Evolutionary conservation across 2,888 invertebrate species (phyloP).

Genomic region (Microctonus aethiopoides): DNA sequence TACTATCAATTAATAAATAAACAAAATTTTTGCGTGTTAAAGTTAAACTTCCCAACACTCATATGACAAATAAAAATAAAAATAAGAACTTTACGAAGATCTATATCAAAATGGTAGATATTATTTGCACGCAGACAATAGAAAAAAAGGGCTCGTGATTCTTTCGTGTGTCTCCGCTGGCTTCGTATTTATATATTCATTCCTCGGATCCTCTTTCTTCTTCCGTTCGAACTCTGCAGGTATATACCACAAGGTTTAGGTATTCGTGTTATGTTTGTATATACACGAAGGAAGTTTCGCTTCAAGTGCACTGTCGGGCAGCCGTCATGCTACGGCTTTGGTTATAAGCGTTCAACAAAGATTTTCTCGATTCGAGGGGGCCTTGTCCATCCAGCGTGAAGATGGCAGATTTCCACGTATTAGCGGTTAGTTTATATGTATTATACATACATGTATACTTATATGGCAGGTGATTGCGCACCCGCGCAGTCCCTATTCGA

Average conservation of each 20-base stretch:
- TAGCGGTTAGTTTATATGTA: slow-evolving; percentile 12
- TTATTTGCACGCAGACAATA: too few relatives aligned
- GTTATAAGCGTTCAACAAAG: slow-evolving; percentile 22
- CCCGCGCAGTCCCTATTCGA: slow-evolving; percentile 9
- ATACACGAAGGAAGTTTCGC: slow-evolving; percentile 46
- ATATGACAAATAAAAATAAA: too few relatives aligned
- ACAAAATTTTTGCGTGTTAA: too few relatives aligned
- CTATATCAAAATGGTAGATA: too few relatives aligned
- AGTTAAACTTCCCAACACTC: too few relatives aligned
- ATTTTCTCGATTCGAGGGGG: slow-evolving; percentile 29
- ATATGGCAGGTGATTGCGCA: slow-evolving; percentile 19
- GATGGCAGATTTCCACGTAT: slow-evolving; percentile 38
- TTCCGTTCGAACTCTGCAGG: slow-evolving; percentile 56
- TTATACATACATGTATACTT: slow-evolving; percentile 14
- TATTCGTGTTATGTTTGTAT: neutral
- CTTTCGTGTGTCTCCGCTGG: neutral
- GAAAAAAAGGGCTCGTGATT: slow-evolving; percentile 9
- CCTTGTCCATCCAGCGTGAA: slow-evolving; percentile 38
- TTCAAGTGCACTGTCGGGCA: slow-evolving; percentile 43
- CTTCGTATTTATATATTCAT: too few relatives aligned
- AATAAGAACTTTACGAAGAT: too few relatives aligned
- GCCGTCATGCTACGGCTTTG: slow-evolving; percentile 44
- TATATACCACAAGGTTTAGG: too few relatives aligned
- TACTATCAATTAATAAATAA: too few relatives aligned
- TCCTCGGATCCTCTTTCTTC: slow-evolving; percentile 3